These are phyloP conservation scores for Trichogramma evanescens DNA, from an alignment of 2,888 invertebrate species.

Conservation along the genomic window DNA sequence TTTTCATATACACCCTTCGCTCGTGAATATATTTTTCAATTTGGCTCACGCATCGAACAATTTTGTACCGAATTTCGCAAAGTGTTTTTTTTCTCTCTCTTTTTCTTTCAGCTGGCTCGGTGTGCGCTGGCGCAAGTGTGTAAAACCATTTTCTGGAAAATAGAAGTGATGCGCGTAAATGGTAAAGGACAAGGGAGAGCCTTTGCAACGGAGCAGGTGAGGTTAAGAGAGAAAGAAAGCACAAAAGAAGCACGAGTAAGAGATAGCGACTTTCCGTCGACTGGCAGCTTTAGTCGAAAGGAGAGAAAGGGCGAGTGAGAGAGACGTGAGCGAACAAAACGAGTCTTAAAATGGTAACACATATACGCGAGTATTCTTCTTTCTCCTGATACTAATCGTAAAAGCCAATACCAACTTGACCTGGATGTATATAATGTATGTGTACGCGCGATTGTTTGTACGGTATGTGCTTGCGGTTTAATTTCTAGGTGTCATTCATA, in stretches of 20 bases:
- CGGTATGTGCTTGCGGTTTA: not conserved
- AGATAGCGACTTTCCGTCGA: conserved; percentile 1
- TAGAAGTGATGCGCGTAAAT: too few relatives aligned
- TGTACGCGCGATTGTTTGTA: not conserved
- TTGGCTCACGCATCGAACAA: too few relatives aligned
- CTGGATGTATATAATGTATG: not conserved
- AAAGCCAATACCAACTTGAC: too few relatives aligned
- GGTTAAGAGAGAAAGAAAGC: not conserved
- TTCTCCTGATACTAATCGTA: too few relatives aligned
- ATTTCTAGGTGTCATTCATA: too few relatives aligned
- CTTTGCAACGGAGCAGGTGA: too few relatives aligned
- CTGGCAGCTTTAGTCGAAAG: not conserved
- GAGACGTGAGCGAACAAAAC: not conserved
- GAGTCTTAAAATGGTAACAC: too few relatives aligned
- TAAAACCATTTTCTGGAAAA: too few relatives aligned
- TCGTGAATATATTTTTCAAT: too few relatives aligned
- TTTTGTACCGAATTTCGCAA: not conserved
- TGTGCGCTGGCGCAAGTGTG: not conserved
- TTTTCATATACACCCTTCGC: too few relatives aligned
- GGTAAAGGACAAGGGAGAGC: too few relatives aligned
- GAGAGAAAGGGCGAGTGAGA: not conserved
- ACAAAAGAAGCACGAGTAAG: not conserved
- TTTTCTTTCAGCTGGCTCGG: not conserved
- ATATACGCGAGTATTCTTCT: too few relatives aligned
- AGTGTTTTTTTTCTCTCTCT: conserved; percentile 15